Evolutionary conservation across 2,888 invertebrate species (phyloP), one percentile per base, ranked within the genome.

Genomic region (Harpalus rubripes): DNA sequence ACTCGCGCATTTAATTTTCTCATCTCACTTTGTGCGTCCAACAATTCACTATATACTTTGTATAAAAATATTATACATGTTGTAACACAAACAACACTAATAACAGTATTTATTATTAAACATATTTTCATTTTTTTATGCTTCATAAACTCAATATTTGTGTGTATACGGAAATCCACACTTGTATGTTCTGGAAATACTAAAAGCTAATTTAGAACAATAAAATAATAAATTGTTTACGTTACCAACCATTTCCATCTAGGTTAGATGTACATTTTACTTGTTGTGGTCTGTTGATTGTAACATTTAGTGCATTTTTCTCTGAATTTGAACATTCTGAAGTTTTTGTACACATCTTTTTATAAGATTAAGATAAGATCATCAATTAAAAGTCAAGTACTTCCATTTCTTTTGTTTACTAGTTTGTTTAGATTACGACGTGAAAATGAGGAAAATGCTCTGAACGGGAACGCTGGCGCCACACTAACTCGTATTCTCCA

Each of bases 51-150:
- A 26, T 85, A 80, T 12, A 85, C 10, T 59, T 85, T 85, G 16
- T 80, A 85, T 32, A 12, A 39, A 15, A 80, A 6, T n/a, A 85
- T 32, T 15, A 41, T 80, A 7, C 68, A 58, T 72, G 41, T 56
- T 26, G 80, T 68, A 1, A 85, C 58, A 56, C 79, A 79, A 12
- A 58, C 41, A 32, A 85, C 22, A n/a, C 68, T 85, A 59, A 85
- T 56, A 16, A 85, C 10, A 32, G 41, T 65, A 59, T 80, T 79
- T 39, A 85, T 59, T 18, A 85, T 39, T 68, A 85, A 68, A 68
- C 85, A 85, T 80, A 80, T 68, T 80, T 85, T 79, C 22, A 85
- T 80, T 59, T 79, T 78, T 56, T 58, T 79, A 72, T 85, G 32
- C 16, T 68, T 56, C n/a, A 72, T 85, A n/a, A 85, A 32, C 26